Evolutionary conservation across 2,113 vertebrate genomes (phyloP), one percentile per base, ranked within the genome.

Genomic region (Gnathonemus echidnorhynchus): DNA sequence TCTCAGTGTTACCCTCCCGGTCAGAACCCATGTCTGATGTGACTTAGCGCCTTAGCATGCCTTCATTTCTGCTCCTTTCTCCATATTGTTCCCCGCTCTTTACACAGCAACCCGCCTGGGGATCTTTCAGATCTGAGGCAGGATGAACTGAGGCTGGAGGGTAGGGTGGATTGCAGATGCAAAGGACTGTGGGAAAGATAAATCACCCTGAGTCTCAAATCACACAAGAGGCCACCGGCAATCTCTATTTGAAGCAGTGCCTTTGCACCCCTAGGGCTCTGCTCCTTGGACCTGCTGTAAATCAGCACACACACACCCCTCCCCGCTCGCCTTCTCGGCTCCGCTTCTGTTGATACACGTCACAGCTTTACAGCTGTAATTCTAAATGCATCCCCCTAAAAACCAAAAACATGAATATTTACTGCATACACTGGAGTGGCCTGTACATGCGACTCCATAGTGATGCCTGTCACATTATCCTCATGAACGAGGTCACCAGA

Each of bases 131-230:
- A 52, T 70, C 62, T 49, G 27, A 77, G 45, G 46, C 88, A 39
- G 70, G 48, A 89, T 35, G 27, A 48, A 62, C 46, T 21, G 70
- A 35, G 31, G 88, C 70, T 35, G 66, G 70, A 80, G 88, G n/a
- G n/a, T 39, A 39, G 50, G 45, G 87, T 31, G 53, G 87, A 50
- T n/a, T 46, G 56, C 39, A 94, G 94, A 95, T 94, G 95, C 95
- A 94, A 52, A 62, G 92, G 92, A 95, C 94, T 94, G 93, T 93
- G 91, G 93, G 91, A 92, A 94, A 95, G 94, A 96, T 96, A 96
- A 96, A 96, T 96, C 95, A 96, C 95, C 96, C 96, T 95, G 95
- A 95, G 96, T 96, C 95, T 95, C 94, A 87, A 94, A 95, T 96
- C 95, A 95, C 95, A 95, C 94, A 93, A 95, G 95, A 96, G 95